A percentile compares a stretch with the other conserved stretches of the same genome.
These are phyloP conservation scores for Metellina segmentata DNA, from an alignment of 2,888 invertebrate genomes.

Conservation along the genomic window DNA sequence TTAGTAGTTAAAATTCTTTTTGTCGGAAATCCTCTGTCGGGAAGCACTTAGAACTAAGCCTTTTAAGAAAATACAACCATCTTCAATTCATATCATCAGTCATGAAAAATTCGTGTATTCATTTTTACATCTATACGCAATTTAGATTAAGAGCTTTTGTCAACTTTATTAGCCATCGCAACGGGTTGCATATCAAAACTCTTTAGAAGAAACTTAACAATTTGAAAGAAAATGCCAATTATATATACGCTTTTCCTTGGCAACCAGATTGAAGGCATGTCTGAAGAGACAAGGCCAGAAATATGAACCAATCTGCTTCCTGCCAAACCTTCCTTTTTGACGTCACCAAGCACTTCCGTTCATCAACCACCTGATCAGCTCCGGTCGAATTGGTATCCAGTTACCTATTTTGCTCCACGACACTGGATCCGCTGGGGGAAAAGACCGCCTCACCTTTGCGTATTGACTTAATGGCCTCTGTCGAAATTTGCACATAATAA, in stretches of 20 bases:
- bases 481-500: constrained; percentile 69
- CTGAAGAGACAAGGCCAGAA: background rate
- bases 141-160: too few species aligned
- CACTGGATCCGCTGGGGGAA: constrained; percentile 19
- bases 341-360: constrained; percentile 66
- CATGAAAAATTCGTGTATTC: too few species aligned
- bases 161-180: too few species aligned
- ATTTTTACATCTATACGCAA: too few species aligned
- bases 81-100: too few species aligned
- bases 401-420: constrained; percentile 60
- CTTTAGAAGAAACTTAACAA: background rate
- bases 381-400: constrained; percentile 6
- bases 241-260: background rate
- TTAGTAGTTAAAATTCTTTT: too few species aligned
- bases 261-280: too few species aligned
- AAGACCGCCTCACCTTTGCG: background rate
- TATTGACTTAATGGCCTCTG: constrained; percentile 25
- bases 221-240: background rate
- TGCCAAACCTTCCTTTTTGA: constrained; percentile 33
- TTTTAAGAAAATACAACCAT: too few species aligned
- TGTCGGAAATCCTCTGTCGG: too few species aligned
- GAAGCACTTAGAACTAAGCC: too few species aligned
- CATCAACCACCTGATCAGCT: constrained; percentile 61
- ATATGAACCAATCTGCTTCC: constrained; percentile 47
- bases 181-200: background rate